Conservation (phyloP, 2,113 vertebrate species). For the Tetrax tetrax region DNA sequence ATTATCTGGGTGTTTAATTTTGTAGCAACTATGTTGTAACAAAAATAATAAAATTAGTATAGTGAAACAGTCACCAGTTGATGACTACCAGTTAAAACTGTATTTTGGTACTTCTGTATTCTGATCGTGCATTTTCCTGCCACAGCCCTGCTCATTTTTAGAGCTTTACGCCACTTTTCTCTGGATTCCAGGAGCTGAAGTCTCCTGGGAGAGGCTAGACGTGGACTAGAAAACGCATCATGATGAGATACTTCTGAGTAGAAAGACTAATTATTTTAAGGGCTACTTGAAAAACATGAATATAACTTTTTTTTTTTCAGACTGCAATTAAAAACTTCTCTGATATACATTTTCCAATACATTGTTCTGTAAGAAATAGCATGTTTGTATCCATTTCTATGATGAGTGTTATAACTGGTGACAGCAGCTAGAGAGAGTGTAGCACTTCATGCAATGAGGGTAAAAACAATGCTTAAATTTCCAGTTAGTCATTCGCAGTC, state of each 20-base stretch:
- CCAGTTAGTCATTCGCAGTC: background rate
- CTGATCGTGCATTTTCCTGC: background rate
- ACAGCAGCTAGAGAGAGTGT: background rate
- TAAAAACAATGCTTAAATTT: background rate
- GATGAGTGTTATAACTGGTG: background rate
- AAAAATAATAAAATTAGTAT: background rate
- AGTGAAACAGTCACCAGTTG: background rate
- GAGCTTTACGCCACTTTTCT: background rate
- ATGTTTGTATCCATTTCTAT: background rate
- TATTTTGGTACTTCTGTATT: background rate
- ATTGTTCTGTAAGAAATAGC: background rate
- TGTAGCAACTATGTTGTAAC: background rate
- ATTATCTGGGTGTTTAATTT: background rate
- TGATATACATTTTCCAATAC: background rate
- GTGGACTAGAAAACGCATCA: background rate
- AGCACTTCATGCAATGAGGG: background rate
- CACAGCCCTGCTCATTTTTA: background rate
- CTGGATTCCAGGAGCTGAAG: background rate
- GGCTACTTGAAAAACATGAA: background rate
- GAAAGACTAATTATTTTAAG: background rate
- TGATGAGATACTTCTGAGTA: background rate
- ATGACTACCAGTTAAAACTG: background rate
- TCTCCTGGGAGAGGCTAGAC: background rate
- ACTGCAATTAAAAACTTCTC: background rate
- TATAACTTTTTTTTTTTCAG: background rate